These are phyloP conservation scores for Dipodomys ordii DNA, from an alignment of 2,113 vertebrate genomes.

Conservation along the genomic window DNA sequence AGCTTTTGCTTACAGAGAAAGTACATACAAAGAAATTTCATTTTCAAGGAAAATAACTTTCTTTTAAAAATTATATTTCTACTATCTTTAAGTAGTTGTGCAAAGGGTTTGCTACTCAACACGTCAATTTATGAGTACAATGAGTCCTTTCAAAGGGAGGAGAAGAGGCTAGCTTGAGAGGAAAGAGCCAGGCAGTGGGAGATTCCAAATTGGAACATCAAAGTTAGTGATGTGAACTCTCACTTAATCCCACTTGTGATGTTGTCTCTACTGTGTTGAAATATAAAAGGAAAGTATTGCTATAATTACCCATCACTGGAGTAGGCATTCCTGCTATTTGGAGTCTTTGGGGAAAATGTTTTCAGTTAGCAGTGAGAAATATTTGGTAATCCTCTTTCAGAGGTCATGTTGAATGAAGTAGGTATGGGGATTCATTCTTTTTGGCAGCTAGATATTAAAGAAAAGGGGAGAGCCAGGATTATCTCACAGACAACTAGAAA, in stretches of 20 bases:
- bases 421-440: slow-evolving; percentile 71
- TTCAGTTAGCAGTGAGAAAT: slow-evolving; percentile 39
- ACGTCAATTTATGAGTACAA: no score
- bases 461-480: slow-evolving; percentile 68
- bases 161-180: neutral
- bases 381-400: slow-evolving; percentile 63
- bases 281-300: neutral
- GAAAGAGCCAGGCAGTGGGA: neutral
- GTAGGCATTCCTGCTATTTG: neutral
- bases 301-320: slow-evolving; percentile 64
- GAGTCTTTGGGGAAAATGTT: neutral
- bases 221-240: neutral
- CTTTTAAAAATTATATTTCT: no score
- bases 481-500: slow-evolving; percentile 65
- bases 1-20: slow-evolving; percentile 17
- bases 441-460: slow-evolving; percentile 45
- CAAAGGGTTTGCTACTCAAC: no score
- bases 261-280: neutral
- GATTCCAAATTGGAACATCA: neutral
- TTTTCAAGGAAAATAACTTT: slow-evolving; percentile 15
- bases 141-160: neutral
- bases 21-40: neutral
- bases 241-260: neutral
- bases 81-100: no score
- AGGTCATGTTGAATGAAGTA: slow-evolving; percentile 56